Evolutionary conservation across 2,888 invertebrate genomes (phyloP).

Genomic region (Caenorhabditis sp.): DNA sequence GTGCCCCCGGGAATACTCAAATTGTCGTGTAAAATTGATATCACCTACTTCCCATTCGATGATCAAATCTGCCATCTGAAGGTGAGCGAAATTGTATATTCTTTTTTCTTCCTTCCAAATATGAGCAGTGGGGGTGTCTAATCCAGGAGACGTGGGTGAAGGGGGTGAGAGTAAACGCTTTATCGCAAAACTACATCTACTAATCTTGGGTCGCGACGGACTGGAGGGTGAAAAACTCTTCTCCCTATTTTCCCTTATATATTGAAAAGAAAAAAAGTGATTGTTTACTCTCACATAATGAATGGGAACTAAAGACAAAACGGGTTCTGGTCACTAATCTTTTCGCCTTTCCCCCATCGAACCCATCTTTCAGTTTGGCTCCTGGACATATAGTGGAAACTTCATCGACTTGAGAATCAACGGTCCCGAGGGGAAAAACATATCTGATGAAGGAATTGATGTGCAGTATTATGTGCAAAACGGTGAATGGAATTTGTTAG

Average conservation of each 20-base stretch:
- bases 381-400: constrained; percentile 96
- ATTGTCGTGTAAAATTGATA: constrained; percentile 93
- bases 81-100: constrained; percentile 51
- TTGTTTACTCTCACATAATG: constrained; percentile 54
- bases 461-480: constrained; percentile 95
- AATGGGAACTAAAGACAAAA: constrained; percentile 30
- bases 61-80: constrained; percentile 86
- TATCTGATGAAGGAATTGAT: constrained; percentile 76
- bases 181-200: constrained; percentile 68
- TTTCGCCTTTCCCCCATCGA: constrained; percentile 8
- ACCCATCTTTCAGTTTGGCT: constrained; percentile 88
- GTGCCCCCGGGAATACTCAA: constrained; percentile 90
- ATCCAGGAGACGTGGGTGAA: constrained; percentile 43
- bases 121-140: constrained; percentile 24
- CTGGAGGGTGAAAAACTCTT: background rate
- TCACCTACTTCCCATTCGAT: constrained; percentile 88
- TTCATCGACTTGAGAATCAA: constrained; percentile 89
- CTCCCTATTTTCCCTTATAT: background rate
- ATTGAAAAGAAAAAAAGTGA: constrained; percentile 28
- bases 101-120: background rate
- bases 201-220: constrained; percentile 45
- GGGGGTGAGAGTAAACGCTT: constrained; percentile 49
- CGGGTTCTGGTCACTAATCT: constrained; percentile 25
- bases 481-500: constrained; percentile 97
- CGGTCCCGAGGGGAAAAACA: constrained; percentile 72